Evolutionary conservation across 2,888 invertebrate species (phyloP).

Genomic region (Pharmacophagus antenor): DNA sequence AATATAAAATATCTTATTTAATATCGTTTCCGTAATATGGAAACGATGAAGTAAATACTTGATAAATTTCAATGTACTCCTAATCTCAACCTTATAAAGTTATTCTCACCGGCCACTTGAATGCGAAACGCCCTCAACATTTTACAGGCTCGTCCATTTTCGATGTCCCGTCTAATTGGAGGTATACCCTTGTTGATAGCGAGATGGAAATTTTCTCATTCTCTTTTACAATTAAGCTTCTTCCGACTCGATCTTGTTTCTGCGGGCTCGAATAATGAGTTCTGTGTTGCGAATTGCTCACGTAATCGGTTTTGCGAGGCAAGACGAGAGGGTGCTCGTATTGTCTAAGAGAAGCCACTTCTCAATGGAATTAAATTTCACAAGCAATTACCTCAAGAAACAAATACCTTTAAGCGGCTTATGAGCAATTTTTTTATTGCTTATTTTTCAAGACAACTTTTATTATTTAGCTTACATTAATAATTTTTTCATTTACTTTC

Average conservation of each 20-base stretch:
- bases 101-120: too few relatives aligned
- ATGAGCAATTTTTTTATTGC: neutral
- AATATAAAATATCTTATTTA: too few relatives aligned
- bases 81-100: too few relatives aligned
- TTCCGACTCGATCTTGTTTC: constrained; percentile 1
- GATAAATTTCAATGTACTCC: neutral
- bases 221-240: constrained; percentile 10
- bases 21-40: neutral
- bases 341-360: constrained; percentile 5
- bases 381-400: constrained; percentile 15
- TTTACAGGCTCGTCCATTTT: neutral
- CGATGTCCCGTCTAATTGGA: neutral
- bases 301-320: constrained; percentile 14
- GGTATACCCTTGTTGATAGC: constrained; percentile 5
- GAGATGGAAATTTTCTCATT: constrained; percentile 1
- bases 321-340: constrained; percentile 5
- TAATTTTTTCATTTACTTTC: neutral
- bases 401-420: neutral
- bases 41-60: neutral
- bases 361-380: constrained; percentile 13
- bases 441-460: neutral
- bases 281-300: constrained; percentile 9
- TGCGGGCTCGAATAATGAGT: neutral
- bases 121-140: neutral
- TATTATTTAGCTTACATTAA: neutral